These are phyloP conservation scores for Syritta pipiens DNA, from an alignment of 2,888 invertebrate genomes.

Conservation along the genomic window DNA sequence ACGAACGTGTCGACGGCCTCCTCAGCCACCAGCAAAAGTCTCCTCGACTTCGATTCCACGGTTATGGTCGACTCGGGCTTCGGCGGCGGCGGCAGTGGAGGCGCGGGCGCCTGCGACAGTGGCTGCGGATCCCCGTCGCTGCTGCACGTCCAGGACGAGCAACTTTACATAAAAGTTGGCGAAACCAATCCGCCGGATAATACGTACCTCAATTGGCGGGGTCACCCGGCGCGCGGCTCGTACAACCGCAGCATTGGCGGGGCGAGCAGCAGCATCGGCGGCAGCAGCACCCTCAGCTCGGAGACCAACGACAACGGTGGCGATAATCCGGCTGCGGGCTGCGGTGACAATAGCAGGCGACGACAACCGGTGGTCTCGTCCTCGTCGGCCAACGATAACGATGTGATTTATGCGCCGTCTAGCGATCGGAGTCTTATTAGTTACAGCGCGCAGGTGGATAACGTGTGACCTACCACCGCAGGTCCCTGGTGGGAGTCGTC, in stretches of 20 bases:
- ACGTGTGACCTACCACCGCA: slow-evolving; percentile 57
- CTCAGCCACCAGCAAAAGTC: slow-evolving; percentile 64
- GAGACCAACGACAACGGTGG: slow-evolving; percentile 65
- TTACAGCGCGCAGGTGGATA: slow-evolving; percentile 72
- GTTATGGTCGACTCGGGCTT: slow-evolving; percentile 76
- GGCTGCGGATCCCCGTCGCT: slow-evolving; percentile 75
- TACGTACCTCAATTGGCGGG: slow-evolving; percentile 74
- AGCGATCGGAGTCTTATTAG: slow-evolving; percentile 78
- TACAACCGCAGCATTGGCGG: slow-evolving; percentile 68
- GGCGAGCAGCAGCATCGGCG: slow-evolving; percentile 70
- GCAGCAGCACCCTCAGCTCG: slow-evolving; percentile 71
- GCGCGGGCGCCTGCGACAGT: slow-evolving; percentile 57
- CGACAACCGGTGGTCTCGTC: slow-evolving; percentile 34
- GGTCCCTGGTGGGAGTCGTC: slow-evolving; percentile 47
- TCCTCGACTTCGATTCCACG: slow-evolving; percentile 61
- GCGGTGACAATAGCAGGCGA: slow-evolving; percentile 63
- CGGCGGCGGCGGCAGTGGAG: slow-evolving; percentile 67
- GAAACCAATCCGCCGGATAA: slow-evolving; percentile 72
- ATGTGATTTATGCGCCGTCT: slow-evolving; percentile 78
- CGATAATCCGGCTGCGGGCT: slow-evolving; percentile 58
- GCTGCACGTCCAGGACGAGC: slow-evolving; percentile 76
- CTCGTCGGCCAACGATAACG: slow-evolving; percentile 70
- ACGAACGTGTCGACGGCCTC: slow-evolving; percentile 55
- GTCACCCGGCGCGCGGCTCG: slow-evolving; percentile 73
- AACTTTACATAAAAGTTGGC: slow-evolving; percentile 78